Conservation (phyloP, 2,113 vertebrate genomes). For the Tragelaphus imberbis region DNA sequence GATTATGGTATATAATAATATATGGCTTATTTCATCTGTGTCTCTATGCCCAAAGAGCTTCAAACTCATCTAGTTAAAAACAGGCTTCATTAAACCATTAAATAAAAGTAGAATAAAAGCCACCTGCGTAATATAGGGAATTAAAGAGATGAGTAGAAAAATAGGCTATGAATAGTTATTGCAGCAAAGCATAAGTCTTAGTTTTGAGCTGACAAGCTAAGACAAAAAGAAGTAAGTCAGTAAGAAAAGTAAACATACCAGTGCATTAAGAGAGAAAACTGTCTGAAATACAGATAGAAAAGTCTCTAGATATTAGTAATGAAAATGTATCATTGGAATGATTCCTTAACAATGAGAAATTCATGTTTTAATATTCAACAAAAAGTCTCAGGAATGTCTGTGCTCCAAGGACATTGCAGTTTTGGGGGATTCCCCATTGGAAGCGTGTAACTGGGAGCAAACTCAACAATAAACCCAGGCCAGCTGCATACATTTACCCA, state of each 20-base stretch:
- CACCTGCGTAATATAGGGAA: background rate
- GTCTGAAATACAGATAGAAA: background rate
- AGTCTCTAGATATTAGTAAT: background rate
- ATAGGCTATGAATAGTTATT: background rate
- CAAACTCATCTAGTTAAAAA: background rate
- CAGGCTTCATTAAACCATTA: background rate
- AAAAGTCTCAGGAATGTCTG: background rate
- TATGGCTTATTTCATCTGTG: slow-evolving; percentile 14
- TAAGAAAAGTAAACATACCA: background rate
- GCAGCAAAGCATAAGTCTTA: slow-evolving; percentile 11
- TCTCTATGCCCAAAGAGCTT: background rate
- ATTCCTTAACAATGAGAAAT: background rate
- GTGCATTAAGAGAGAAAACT: background rate
- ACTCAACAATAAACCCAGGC: background rate
- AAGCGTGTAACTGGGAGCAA: background rate
- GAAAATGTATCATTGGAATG: background rate
- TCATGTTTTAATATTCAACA: background rate
- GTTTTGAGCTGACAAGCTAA: slow-evolving; percentile 9
- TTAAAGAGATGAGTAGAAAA: background rate
- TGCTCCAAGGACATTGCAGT: background rate
- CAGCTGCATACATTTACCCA: background rate
- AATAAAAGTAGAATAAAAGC: slow-evolving; percentile 4
- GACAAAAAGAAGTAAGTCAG: background rate
- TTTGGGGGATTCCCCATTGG: background rate
- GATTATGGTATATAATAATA: background rate